Conservation (phyloP, 2,888 invertebrate genomes). For the Nomada hirtipes region DNA sequence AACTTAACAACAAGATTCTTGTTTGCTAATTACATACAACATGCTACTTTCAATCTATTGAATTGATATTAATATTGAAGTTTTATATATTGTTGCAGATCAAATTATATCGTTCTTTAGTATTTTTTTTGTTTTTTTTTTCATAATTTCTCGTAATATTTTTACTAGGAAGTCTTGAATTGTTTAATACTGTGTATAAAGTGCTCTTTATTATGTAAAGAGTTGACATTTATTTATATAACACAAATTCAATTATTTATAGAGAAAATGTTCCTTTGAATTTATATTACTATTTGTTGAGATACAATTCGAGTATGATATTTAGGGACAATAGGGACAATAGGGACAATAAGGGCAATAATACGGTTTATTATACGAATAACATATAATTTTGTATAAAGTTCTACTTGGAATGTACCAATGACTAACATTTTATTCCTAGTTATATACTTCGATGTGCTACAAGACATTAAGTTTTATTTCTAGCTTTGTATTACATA, state of each 20-base stretch:
- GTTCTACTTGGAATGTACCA: slow-evolving; percentile 36
- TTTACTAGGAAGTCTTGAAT: slow-evolving; percentile 43
- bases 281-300: slow-evolving; percentile 16
- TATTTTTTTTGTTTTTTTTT: slow-evolving; percentile 30
- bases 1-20: slow-evolving; percentile 25
- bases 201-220: slow-evolving; percentile 31
- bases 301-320: slow-evolving; percentile 11
- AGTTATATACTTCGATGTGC: slow-evolving; percentile 25
- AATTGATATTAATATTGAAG: slow-evolving; percentile 42
- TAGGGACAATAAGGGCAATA: neutral
- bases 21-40: slow-evolving; percentile 51
- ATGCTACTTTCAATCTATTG: slow-evolving; percentile 47
- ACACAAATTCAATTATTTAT: slow-evolving; percentile 12
- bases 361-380: slow-evolving; percentile 7
- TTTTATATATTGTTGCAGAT: slow-evolving; percentile 44
- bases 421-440: slow-evolving; percentile 43
- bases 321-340: neutral
- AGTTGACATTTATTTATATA: slow-evolving; percentile 24
- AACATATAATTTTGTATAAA: slow-evolving; percentile 27
- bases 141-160: slow-evolving; percentile 22
- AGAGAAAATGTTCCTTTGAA: slow-evolving; percentile 18
- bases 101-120: slow-evolving; percentile 46
- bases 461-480: slow-evolving; percentile 26
- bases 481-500: slow-evolving; percentile 62
- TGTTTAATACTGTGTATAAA: slow-evolving; percentile 44